Evolutionary conservation across 2,797 vertebrate genomes (phyloP).

Genomic region (Gobio occitaniae): DNA sequence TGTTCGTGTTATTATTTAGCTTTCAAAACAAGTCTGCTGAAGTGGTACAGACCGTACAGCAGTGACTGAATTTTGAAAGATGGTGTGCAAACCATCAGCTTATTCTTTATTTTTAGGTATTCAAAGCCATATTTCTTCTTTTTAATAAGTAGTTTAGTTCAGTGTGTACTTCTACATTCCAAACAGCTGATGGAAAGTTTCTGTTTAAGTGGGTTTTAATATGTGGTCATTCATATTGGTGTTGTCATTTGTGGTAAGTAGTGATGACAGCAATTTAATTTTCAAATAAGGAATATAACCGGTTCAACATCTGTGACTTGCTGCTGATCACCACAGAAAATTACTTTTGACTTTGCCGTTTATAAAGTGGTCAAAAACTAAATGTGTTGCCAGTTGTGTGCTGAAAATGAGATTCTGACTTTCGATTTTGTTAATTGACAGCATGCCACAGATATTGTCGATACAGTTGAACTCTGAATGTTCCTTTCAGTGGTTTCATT

Average conservation of each 20-base stretch:
- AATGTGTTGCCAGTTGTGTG: neutral
- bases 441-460: neutral
- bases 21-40: conserved; percentile 34
- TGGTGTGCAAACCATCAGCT: neutral
- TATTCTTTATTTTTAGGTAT: conserved; percentile 43
- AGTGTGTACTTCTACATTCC: conserved; percentile 63
- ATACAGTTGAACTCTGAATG: neutral
- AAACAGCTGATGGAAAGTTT: neutral
- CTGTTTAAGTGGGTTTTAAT: conserved; percentile 10
- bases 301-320: neutral
- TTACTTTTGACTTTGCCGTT: neutral
- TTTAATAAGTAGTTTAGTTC: conserved; percentile 27
- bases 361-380: neutral
- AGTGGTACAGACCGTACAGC: neutral
- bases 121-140: conserved; percentile 54
- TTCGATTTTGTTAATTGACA: neutral
- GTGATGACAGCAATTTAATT: neutral
- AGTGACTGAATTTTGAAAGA: neutral
- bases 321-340: conserved; percentile 3
- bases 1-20: neutral
- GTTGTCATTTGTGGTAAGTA: neutral
- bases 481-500: neutral
- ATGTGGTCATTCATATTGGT: neutral
- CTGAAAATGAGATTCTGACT: neutral
- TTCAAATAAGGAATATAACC: neutral